Base-by-base conservation (phyloP, 2,113 vertebrate genomes). In the Dipodomys merriami region DNA sequence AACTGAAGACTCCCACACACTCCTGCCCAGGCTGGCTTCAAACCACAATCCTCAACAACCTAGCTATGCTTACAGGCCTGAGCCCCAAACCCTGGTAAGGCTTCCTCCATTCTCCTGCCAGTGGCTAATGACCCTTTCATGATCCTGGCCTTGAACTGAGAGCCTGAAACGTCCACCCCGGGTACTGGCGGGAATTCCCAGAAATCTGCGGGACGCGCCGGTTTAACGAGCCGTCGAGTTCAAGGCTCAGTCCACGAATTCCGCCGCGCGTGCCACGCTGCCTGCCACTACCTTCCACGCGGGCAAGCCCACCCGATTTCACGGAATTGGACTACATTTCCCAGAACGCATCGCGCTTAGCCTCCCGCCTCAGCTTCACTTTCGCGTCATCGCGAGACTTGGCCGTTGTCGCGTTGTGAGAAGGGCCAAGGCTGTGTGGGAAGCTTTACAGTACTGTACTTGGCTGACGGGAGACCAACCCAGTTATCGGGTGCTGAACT, bases 261-360 rank as follows among this genome's bases (percentile, higher is more conserved):
- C 1, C 0, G 4, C 68, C 0, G 2, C n/a, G 53, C 53, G 53
- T 18, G 15, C 15, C 53, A 57, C 53, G 13, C 53, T 57, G 12
- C 53, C 13, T 57, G 12, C 4, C 53, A 18, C 53, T 57, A 18
- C 53, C 53, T 57, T 57, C 53, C 53, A 57, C 53, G 53, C 53
- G 53, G 15, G 53, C 12, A 57, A 57, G 53, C 53, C 19, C 0
- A 39, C 16, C 64, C 23, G 27, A 29, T 29, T 23, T 46, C 76
- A 13, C 2, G 4, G 20, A 4, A 9, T 22, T 46, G 93, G 39
- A 95, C 96, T 97, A 94, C 95, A 87, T 94, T 91, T 97, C 96
- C 96, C 96, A 96, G 89, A 89, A 30, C 0, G 53, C 77, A 4
- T 69, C 33, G 13, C 39, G 68, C 53, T 57, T 13, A 57, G 12